Evolutionary conservation across 2,797 vertebrate species (phyloP), one percentile per base, ranked within the genome.

Genomic region (Sebastes minor): DNA sequence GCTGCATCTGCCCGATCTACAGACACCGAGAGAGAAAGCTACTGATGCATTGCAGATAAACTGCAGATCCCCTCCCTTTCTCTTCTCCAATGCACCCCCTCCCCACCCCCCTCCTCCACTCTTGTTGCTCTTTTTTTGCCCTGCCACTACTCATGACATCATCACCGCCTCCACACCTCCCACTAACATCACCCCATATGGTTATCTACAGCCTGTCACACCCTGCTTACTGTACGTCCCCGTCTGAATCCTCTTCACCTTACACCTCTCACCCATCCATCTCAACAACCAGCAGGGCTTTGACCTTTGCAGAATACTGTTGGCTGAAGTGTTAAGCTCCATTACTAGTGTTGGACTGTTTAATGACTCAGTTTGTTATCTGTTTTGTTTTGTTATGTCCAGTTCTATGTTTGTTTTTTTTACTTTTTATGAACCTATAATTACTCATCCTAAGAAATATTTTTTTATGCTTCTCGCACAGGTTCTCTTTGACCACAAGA

Each of bases 11-110:
- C 60, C 52, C 27, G 12, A 83, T 74, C 28, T 33, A 64, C 67
- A 84, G 32, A 79, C 53, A 30, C 25, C 11, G 27, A 74, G 25
- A 87, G 86, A 87, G 86, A 88, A 91, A 93, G 93, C 88, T 93
- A 94, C 92, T 96, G 96, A 96, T 96, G 96, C 96, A 96, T 96
- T 96, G 96, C 96, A 96, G 96, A 96, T 96, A 96, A 96, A 96
- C 95, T 96, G 95, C 95, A 95, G 95, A 92, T 91, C 82, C 91
- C 94, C 92, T 93, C 95, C 95, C 90, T 86, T 84, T 65, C 76
- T 80, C 71, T 61, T 64, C 52, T 82, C 74, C 68, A 75, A 53
- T 87, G 64, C 74, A 73, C 46, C 77, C 75, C 61, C 32, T 57
- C 38, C 33, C 61, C 30, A 27, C 8, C 30, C 0, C 71, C 57